phyloP scores from a whole-genome alignment of 2,797 vertebrate genomes.

The Lagodon rhomboides region DNA sequence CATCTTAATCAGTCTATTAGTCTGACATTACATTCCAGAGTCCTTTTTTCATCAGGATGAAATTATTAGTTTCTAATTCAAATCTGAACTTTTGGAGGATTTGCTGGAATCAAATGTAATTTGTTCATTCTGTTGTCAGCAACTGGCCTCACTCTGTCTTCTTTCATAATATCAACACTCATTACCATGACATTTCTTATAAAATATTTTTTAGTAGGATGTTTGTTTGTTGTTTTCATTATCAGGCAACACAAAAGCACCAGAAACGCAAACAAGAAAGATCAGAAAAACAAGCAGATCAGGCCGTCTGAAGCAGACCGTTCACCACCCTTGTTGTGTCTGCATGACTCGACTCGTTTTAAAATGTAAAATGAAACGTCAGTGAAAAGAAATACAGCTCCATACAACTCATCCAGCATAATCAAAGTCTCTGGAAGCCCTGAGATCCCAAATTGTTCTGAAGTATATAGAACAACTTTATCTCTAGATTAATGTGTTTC shows the following conservation, averaged over 20 bases:
- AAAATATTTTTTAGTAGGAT: slow-evolving; percentile 1
- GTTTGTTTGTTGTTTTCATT: slow-evolving; percentile 19
- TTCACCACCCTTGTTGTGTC: not conserved
- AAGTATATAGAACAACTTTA: too few species aligned
- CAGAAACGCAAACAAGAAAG: not conserved
- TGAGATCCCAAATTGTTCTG: too few species aligned
- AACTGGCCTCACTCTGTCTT: not conserved
- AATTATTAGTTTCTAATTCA: not conserved
- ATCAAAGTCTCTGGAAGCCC: too few species aligned
- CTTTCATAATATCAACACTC: not conserved
- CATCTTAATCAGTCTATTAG: not conserved
- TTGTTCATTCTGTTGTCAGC: not conserved
- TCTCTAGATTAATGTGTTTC: too few species aligned
- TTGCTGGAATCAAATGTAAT: not conserved
- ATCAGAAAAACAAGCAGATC: not conserved
- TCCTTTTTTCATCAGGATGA: not conserved
- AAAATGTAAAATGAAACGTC: too few species aligned
- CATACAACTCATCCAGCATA: too few species aligned
- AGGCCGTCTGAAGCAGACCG: not conserved
- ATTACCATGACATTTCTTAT: not conserved
- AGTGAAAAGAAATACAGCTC: too few species aligned
- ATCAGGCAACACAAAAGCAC: slow-evolving; percentile 2
- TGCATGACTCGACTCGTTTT: too few species aligned
- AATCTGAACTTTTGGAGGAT: not conserved
- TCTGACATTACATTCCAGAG: not conserved